Percentiles rank a stretch among this genome's conserved stretches.
Evolutionary conservation across 2,797 vertebrate species (phyloP).

Genomic region (Phoeniculus purpureus): DNA sequence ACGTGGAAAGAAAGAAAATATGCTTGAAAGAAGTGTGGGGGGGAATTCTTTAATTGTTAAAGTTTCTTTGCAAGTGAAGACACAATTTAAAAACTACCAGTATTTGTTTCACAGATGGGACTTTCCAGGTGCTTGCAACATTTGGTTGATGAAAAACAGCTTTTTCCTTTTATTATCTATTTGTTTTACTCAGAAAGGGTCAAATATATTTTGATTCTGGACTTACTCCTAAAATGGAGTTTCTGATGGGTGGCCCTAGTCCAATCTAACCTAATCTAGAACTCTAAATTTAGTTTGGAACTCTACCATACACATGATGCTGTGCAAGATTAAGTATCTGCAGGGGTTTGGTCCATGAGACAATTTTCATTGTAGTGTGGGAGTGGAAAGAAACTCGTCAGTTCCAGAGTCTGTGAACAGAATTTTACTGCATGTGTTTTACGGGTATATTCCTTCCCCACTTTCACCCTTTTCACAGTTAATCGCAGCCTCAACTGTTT

Average conservation of each 20-base stretch:
- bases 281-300: slow-evolving; percentile 16
- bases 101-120: not conserved
- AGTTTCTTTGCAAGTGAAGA: not conserved
- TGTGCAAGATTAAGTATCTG: slow-evolving; percentile 5
- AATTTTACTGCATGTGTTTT: not conserved
- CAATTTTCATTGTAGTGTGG: not conserved
- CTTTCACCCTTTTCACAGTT: not conserved
- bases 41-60: not conserved
- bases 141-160: not conserved
- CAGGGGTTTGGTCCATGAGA: slow-evolving; percentile 13
- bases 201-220: not conserved
- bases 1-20: slow-evolving; percentile 8
- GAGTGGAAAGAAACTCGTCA: not conserved
- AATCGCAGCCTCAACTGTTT: not conserved
- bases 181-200: not conserved
- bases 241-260: slow-evolving; percentile 28
- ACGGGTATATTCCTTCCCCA: not conserved
- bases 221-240: slow-evolving; percentile 10
- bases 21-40: not conserved
- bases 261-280: not conserved
- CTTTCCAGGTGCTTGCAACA: slow-evolving; percentile 18
- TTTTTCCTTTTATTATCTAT: not conserved
- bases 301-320: slow-evolving; percentile 37
- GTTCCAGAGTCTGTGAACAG: not conserved
- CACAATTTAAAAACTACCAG: slow-evolving; percentile 14